Evolutionary conservation across 2,113 vertebrate genomes (phyloP).

Genomic region (Crocuta crocuta): DNA sequence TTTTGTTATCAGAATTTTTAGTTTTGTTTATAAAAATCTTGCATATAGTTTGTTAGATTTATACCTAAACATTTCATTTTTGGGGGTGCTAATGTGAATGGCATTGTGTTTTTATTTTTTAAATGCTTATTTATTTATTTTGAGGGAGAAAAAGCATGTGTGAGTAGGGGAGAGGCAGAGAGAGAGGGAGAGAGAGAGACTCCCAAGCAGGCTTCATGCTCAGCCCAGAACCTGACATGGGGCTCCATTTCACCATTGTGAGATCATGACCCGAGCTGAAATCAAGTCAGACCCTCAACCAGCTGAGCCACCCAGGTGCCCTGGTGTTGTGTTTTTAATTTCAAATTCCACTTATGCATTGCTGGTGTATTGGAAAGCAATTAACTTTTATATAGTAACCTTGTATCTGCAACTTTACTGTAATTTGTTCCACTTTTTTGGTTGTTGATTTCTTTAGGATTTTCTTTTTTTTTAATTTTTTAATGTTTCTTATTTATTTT

Average conservation of each 20-base stretch:
- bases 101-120: neutral
- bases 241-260: neutral
- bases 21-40: neutral
- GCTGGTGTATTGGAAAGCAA: too few species aligned
- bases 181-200: neutral
- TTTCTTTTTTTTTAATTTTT: neutral
- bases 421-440: too few species aligned
- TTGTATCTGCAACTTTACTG: too few species aligned
- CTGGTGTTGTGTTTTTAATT: too few species aligned
- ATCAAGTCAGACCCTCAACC: too few species aligned
- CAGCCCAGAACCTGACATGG: fast-evolving
- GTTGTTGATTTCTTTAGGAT: neutral
- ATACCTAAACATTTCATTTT: neutral
- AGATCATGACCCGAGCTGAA: neutral
- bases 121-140: neutral
- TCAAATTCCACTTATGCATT: too few species aligned
- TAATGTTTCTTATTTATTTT: too few species aligned
- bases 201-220: neutral
- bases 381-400: too few species aligned
- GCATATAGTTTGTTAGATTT: neutral
- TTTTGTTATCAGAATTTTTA: neutral
- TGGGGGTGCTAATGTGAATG: neutral
- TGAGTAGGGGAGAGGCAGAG: neutral
- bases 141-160: neutral
- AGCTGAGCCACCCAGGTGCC: too few species aligned